Evolutionary conservation across 2,888 invertebrate species (phyloP).

Genomic region (Phragmatobia fuliginosa): DNA sequence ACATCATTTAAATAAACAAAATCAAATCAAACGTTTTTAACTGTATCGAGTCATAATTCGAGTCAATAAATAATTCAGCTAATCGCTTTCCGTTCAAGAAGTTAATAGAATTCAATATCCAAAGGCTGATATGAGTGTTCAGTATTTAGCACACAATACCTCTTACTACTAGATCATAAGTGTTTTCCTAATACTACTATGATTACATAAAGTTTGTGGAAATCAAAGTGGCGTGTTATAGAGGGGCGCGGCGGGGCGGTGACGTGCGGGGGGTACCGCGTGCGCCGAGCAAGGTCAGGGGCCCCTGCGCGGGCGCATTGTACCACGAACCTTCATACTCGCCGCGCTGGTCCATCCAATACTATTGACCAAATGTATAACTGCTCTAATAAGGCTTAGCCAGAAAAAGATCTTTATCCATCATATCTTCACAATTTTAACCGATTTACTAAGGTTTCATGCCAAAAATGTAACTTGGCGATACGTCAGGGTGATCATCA

Average conservation of each 20-base stretch:
- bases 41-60: not conserved
- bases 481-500: not conserved
- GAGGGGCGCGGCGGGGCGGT: slow-evolving; percentile 52
- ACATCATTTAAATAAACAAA: slow-evolving; percentile 9
- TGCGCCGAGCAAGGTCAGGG: slow-evolving; percentile 77
- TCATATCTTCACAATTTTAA: not conserved
- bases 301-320: slow-evolving; percentile 70
- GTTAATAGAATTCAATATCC: not conserved
- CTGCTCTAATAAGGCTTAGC: slow-evolving; percentile 6
- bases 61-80: not conserved
- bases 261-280: slow-evolving; percentile 57
- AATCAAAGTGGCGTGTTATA: slow-evolving; percentile 68
- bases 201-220: slow-evolving; percentile 72
- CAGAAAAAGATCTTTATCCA: not conserved
- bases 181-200: slow-evolving; percentile 53
- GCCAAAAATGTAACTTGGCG: not conserved
- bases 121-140: not conserved
- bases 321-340: slow-evolving; percentile 55
- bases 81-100: slow-evolving; percentile 1
- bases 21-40: not conserved
- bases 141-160: slow-evolving; percentile 13
- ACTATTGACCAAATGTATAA: slow-evolving; percentile 62
- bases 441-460: not conserved
- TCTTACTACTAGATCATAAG: slow-evolving; percentile 18
- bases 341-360: slow-evolving; percentile 52